Base-by-base conservation (phyloP, 2,888 invertebrate genomes). In the Pyrochroa serraticornis region DNA sequence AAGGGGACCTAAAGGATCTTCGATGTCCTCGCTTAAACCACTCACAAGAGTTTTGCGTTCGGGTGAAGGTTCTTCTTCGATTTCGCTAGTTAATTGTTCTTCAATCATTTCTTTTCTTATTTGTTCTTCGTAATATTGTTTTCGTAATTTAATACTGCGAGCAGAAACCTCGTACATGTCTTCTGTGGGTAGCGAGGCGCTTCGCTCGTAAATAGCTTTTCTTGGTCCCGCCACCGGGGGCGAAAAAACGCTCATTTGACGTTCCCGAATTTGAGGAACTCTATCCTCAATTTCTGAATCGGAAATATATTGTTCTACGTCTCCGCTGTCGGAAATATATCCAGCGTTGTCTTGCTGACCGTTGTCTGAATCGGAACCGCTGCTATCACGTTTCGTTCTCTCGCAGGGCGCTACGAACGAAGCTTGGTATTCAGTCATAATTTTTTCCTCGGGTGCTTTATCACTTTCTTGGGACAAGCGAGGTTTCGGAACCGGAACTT, bases 101-200 rank as follows among this genome's bases (percentile, higher is more conserved):
- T 81, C 81, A n/a, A 82, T 81, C 76, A 83, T 80, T 66, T 85
- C 85, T 60, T 82, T 84, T 65, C 83, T 83, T 52, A 86, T 84
- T 68, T 85, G 84, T 63, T 84, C 83, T 71, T 86, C 86, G 66
- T 84, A 85, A 53, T 83, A 83, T 59, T 83, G 81, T 48, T 85
- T 85, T 58, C 84, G 82, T 38, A 83, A 79, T 54, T 82, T 81
- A 1, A 83, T 82, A 37, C 81, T 81, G 63, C 81, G 80, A 30
- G 82, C 82, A n/a, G 83, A 83, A 3, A 83, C 80, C 64, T 84
- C 84, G 55, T 79, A 78, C 7, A 81, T 66, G 57, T 79, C 78
- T 70, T 81, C 81, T n/a, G 81, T 80, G 2, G 82, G 82, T 42
- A 82, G 66, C 1, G 82, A 82, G 33, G 79, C 77, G 3, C 82